Percentiles rank a stretch among this genome's conserved stretches.
These are phyloP conservation scores for Pyrochroa serraticornis DNA, from an alignment of 2,888 invertebrate species.

Conservation along the genomic window DNA sequence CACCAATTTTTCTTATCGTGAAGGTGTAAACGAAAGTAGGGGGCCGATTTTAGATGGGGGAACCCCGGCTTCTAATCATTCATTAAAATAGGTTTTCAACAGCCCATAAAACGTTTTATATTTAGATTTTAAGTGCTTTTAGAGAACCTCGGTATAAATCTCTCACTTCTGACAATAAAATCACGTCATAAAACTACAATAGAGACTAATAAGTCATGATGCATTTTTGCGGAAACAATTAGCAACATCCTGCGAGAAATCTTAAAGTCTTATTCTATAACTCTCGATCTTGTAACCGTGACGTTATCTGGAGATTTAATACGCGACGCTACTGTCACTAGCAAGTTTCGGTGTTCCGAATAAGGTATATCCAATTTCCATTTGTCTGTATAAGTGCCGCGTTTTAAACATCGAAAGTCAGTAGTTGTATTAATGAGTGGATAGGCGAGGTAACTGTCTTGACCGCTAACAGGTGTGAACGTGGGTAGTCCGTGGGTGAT, in stretches of 20 bases:
- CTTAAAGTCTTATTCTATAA: conserved; percentile 2
- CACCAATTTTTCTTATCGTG: conserved; percentile 5
- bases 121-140: conserved; percentile 15
- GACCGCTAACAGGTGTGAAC: conserved; percentile 43
- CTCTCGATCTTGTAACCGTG: conserved; percentile 6
- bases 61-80: conserved; percentile 1
- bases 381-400: conserved; percentile 24
- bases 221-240: background rate
- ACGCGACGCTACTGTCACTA: conserved; percentile 18
- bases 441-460: conserved; percentile 39
- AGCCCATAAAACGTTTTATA: conserved; percentile 16
- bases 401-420: conserved; percentile 20
- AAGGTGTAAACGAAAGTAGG: background rate
- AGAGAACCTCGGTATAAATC: conserved; percentile 6
- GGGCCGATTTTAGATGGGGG: conserved; percentile 2
- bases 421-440: conserved; percentile 38
- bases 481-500: conserved; percentile 39
- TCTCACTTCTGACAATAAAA: conserved; percentile 7
- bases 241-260: background rate
- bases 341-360: conserved; percentile 14
- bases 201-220: conserved; percentile 4
- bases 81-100: conserved; percentile 7
- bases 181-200: background rate
- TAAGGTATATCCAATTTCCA: conserved; percentile 31
- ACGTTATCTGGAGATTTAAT: background rate